These are phyloP conservation scores for Axea sp. DNA, from an alignment of 2,888 invertebrate genomes.

Conservation along the genomic window DNA sequence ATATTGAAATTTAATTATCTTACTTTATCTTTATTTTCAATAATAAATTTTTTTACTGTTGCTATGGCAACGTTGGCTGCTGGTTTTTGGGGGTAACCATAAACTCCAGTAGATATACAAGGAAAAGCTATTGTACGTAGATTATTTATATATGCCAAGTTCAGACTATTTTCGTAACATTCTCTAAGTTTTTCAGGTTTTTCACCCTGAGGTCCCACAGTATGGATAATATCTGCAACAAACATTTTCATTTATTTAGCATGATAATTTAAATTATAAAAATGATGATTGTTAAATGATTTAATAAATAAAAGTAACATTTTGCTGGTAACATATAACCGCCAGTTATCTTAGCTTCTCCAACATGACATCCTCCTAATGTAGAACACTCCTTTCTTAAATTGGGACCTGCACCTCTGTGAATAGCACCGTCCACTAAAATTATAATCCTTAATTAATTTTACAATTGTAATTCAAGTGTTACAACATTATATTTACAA, in stretches of 20 bases:
- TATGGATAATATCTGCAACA: slow-evolving; percentile 89
- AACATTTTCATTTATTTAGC: too few relatives aligned
- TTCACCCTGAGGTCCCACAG: slow-evolving; percentile 91
- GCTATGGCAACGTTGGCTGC: slow-evolving; percentile 88
- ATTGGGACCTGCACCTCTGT: slow-evolving; percentile 86
- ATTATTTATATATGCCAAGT: slow-evolving; percentile 81
- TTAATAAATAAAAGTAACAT: slow-evolving; percentile 82
- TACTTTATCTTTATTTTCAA: slow-evolving; percentile 79
- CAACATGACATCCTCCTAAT: slow-evolving; percentile 88
- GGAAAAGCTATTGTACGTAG: slow-evolving; percentile 89
- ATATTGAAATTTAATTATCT: slow-evolving; percentile 61
- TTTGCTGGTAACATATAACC: slow-evolving; percentile 91
- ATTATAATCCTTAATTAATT: too few relatives aligned
- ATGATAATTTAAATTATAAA: too few relatives aligned
- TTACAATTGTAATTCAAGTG: too few relatives aligned
- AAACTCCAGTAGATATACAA: slow-evolving; percentile 95
- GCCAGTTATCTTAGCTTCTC: slow-evolving; percentile 90
- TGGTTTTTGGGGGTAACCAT: slow-evolving; percentile 89
- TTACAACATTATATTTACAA: too few relatives aligned
- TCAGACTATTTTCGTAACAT: slow-evolving; percentile 87
- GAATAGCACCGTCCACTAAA: slow-evolving; percentile 93
- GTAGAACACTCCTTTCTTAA: slow-evolving; percentile 86
- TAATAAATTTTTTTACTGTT: slow-evolving; percentile 84
- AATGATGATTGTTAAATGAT: neutral
- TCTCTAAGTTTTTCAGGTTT: slow-evolving; percentile 83